Evolutionary conservation across 2,888 invertebrate genomes (phyloP).

Genomic region (Lydus trimaculatus): DNA sequence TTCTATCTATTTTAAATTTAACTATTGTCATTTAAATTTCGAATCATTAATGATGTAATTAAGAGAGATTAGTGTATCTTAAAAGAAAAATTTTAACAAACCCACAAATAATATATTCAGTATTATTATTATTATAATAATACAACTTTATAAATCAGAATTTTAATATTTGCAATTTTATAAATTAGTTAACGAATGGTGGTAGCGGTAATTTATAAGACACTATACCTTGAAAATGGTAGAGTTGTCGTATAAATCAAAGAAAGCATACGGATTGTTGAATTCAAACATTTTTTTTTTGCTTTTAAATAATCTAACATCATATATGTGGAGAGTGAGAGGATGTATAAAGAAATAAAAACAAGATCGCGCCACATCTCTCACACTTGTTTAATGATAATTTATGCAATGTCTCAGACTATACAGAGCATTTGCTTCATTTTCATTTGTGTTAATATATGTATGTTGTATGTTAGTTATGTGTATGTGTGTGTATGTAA

Average conservation of each 20-base stretch:
- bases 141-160: slow-evolving; percentile 29
- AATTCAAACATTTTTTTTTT: slow-evolving; percentile 19
- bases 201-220: slow-evolving; percentile 38
- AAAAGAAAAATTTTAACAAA: slow-evolving; percentile 12
- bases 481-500: background rate
- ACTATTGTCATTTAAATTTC: background rate
- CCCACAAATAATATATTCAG: slow-evolving; percentile 25
- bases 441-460: slow-evolving; percentile 10
- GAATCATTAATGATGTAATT: background rate
- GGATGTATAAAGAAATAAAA: slow-evolving; percentile 20
- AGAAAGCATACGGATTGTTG: slow-evolving; percentile 34
- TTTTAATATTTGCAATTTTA: slow-evolving; percentile 30
- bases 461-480: background rate
- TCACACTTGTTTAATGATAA: slow-evolving; percentile 35
- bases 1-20: background rate
- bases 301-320: slow-evolving; percentile 39
- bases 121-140: slow-evolving; percentile 10
- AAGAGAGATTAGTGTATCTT: slow-evolving; percentile 1
- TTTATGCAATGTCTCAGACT: slow-evolving; percentile 33
- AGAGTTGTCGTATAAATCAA: slow-evolving; percentile 39
- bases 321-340: slow-evolving; percentile 27
- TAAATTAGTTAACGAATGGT: slow-evolving; percentile 37
- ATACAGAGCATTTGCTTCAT: slow-evolving; percentile 32
- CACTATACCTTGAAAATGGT: slow-evolving; percentile 32
- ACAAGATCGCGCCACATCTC: slow-evolving; percentile 33